These are phyloP conservation scores for Lutjanus campechanus DNA, from an alignment of 2,797 vertebrate species.

Conservation along the genomic window DNA sequence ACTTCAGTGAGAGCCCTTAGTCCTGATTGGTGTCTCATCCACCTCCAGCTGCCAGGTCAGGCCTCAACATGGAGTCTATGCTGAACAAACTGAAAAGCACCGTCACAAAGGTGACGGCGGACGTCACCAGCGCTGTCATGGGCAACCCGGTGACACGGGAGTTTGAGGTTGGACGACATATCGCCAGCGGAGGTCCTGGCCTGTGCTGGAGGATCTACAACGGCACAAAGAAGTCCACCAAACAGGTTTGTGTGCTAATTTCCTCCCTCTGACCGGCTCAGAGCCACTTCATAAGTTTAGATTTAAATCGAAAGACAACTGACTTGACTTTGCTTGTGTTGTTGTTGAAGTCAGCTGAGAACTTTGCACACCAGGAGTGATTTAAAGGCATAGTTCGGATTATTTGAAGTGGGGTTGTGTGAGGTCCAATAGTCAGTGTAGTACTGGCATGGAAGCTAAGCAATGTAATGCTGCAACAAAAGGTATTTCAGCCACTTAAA, in stretches of 20 bases:
- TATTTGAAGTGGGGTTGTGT: no score
- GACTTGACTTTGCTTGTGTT: neutral
- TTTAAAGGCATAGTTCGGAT: no score
- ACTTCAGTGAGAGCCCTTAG: no score
- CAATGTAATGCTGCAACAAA: no score
- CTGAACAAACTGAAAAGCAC: slow-evolving; percentile 98
- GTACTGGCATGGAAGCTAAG: no score
- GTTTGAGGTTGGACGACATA: slow-evolving; percentile 96
- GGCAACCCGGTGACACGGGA: slow-evolving; percentile 98
- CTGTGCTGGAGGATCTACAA: slow-evolving; percentile 98
- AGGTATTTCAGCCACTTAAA: no score
- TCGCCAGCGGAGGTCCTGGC: slow-evolving; percentile 95
- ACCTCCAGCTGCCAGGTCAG: slow-evolving; percentile 53
- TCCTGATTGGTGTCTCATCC: slow-evolving; percentile 11
- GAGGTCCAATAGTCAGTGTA: no score
- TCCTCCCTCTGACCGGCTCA: neutral
- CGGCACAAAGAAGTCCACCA: slow-evolving; percentile 98
- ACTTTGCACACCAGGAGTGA: neutral
- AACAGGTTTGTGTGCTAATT: slow-evolving; percentile 86
- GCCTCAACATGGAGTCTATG: slow-evolving; percentile 96
- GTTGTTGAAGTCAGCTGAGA: neutral
- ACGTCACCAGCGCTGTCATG: slow-evolving; percentile 98
- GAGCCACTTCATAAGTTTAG: neutral
- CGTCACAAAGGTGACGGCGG: slow-evolving; percentile 98
- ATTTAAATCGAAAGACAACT: slow-evolving; percentile 1